phyloP scores from a whole-genome alignment of 2,888 invertebrate species.

The Drosophila austrosaltans region DNA sequence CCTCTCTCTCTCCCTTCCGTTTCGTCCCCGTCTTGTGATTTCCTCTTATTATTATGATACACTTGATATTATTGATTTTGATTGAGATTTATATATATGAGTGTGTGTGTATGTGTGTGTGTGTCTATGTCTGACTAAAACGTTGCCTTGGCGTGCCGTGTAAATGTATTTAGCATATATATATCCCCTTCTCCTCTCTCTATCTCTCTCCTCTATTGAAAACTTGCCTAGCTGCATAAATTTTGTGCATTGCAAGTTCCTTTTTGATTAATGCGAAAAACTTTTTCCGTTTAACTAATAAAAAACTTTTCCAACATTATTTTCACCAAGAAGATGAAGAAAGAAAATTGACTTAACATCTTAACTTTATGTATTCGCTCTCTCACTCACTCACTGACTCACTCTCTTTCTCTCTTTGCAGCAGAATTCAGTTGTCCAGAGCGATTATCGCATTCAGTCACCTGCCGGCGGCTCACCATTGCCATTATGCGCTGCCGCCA shows the following conservation, averaged over 20 bases:
- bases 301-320: constrained; percentile 50
- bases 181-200: background rate
- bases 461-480: constrained; percentile 87
- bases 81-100: constrained; percentile 71
- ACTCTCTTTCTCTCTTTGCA: constrained; percentile 73
- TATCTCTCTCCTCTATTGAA: constrained; percentile 8
- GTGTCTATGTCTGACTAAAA: constrained; percentile 8
- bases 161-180: constrained; percentile 63
- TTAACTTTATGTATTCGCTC: constrained; percentile 16
- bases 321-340: background rate
- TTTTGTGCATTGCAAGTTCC: constrained; percentile 50
- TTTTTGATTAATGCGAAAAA: constrained; percentile 70
- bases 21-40: constrained; percentile 50
- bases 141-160: constrained; percentile 29
- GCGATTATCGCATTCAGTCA: constrained; percentile 87
- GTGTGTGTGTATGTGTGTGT: no score
- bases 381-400: constrained; percentile 24
- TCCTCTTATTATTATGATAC: constrained; percentile 75
- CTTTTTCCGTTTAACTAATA: constrained; percentile 46
- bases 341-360: constrained; percentile 36
- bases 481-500: constrained; percentile 85
- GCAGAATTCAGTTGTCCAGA: constrained; percentile 93
- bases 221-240: constrained; percentile 61
- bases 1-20: background rate
- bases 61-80: constrained; percentile 80